Evolutionary conservation across 2,797 vertebrate species (phyloP), one percentile per base, ranked within the genome.

Genomic region (Synaphobranchus kaupii): DNA sequence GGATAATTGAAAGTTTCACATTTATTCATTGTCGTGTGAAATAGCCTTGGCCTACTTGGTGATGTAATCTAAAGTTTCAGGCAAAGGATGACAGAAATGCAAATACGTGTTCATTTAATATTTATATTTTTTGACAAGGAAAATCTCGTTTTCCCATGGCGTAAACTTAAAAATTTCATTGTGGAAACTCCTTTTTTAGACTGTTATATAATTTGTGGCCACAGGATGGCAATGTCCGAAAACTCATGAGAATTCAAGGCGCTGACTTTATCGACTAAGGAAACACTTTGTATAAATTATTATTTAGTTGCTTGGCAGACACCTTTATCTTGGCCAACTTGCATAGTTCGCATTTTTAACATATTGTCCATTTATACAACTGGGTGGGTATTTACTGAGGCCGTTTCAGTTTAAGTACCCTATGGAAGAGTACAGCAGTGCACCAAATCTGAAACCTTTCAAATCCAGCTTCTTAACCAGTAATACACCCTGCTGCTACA

Each of bases 221-320:
- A 87, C 60, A 22, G 12, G 86, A 84, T 63, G 86, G 86, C 86
- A n/a, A 28, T 82, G 81, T 84, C 20, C 39, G 44, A 54, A 28
- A 63, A 82, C 58, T 44, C 28, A 78, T 4, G 8, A 44, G 39
- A 47, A 48, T 80, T 25, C 7, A 48, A 25, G 44, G 39, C 8
- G 47, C 25, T 80, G 76, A 10, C 22, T 47, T 60, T 47, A 50
- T 39, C 39, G 17, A n/a, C 47, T 4, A 25, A 8, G 13, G 15
- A 39, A 78, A 78, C 7, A 78, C 39, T 47, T 78, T 80, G 76
- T 6, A 17, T 22, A 48, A 47, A 80, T 48, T 15, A 48, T 48
- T 48, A 0, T 47, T 80, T 80, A 76, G 17, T 48, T 80, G 39
- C 22, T 80, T 76, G 44, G 76, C 20, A 48, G 76, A 13, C 22